Evolutionary conservation across 2,113 vertebrate species (phyloP).

Genomic region (Balaenoptera acutorostrata): DNA sequence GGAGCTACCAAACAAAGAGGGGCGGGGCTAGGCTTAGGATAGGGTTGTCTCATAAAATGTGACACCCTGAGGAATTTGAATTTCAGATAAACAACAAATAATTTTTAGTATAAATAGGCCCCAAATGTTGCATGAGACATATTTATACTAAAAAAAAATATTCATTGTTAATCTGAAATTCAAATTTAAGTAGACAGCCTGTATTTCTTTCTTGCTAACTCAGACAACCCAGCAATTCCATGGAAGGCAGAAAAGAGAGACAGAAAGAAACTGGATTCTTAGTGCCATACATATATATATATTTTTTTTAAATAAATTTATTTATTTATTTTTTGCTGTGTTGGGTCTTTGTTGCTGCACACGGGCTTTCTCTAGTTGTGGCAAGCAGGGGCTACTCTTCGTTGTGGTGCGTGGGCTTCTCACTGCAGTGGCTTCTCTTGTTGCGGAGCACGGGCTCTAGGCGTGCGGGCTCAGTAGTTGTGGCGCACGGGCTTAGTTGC

Average conservation of each 20-base stretch:
- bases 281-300: neutral
- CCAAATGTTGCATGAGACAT: neutral
- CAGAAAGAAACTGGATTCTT: neutral
- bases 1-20: neutral
- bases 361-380: too few species aligned
- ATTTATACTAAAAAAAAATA: neutral
- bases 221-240: neutral
- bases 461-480: too few species aligned
- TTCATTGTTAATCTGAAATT: constrained; percentile 29
- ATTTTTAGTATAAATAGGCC: neutral
- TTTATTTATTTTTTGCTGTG: too few species aligned
- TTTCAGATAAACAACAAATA: neutral
- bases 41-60: neutral
- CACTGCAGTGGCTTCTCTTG: too few species aligned
- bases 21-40: neutral
- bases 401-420: too few species aligned
- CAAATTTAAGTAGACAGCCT: constrained; percentile 21
- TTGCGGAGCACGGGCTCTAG: too few species aligned
- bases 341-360: too few species aligned
- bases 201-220: neutral
- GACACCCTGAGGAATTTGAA: neutral
- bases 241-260: neutral
- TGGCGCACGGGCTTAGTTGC: too few species aligned
- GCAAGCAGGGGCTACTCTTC: too few species aligned
- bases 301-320: too few species aligned